Evolutionary conservation across 2,113 vertebrate genomes (phyloP).

Genomic region (Gobiocypris rarus): DNA sequence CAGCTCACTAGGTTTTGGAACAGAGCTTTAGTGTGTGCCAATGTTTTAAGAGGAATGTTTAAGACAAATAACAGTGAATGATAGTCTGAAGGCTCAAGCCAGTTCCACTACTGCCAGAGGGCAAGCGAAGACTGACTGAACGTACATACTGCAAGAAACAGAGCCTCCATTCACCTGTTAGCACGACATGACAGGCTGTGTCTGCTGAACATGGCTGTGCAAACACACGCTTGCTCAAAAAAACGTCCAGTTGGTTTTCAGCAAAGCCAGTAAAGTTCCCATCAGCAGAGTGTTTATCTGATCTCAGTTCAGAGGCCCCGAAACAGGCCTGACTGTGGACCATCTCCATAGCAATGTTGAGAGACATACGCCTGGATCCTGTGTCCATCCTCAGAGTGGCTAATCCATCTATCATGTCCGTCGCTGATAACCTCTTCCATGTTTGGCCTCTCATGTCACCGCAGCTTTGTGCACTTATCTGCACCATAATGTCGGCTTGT

Average conservation of each 20-base stretch:
- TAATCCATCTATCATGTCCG: constrained; percentile 58
- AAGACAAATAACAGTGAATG: constrained; percentile 35
- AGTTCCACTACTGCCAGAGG: constrained; percentile 16
- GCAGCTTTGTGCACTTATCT: constrained; percentile 53
- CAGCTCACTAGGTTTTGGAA: not conserved
- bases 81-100: constrained; percentile 2
- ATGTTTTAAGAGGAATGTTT: constrained; percentile 33
- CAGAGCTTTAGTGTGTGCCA: constrained; percentile 26
- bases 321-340: constrained; percentile 17
- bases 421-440: constrained; percentile 52
- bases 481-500: constrained; percentile 20
- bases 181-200: constrained; percentile 45
- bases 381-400: constrained; percentile 61
- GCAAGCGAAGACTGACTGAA: constrained; percentile 41
- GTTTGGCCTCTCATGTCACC: constrained; percentile 47
- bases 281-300: constrained; percentile 49
- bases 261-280: constrained; percentile 38
- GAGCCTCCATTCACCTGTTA: constrained; percentile 44
- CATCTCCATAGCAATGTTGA: constrained; percentile 62
- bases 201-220: constrained; percentile 28
- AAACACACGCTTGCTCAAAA: constrained; percentile 37
- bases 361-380: constrained; percentile 59
- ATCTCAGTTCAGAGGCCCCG: constrained; percentile 43
- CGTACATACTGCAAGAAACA: constrained; percentile 37
- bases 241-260: constrained; percentile 41